A percentile compares a stretch with the other conserved stretches of the same genome.
Conservation (phyloP, 2,888 invertebrate genomes). For the Quadriops clusia region DNA sequence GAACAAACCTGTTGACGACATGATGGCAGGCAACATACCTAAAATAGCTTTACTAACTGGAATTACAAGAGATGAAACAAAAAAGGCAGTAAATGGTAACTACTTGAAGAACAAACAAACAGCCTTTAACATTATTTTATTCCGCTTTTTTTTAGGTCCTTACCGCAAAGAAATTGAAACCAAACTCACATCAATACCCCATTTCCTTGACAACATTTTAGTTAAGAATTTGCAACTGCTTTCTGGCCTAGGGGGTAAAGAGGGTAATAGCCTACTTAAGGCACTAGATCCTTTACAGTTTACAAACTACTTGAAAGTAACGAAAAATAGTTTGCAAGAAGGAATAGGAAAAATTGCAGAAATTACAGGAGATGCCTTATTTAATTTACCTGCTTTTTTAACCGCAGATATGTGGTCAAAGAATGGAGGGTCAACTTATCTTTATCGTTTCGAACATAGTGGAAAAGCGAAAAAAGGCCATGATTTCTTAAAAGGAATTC, state of each 20-base stretch:
- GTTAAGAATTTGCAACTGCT: slow-evolving; percentile 33
- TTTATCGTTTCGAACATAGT: slow-evolving; percentile 65
- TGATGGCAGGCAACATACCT: slow-evolving; percentile 43
- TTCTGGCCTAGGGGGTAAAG: slow-evolving; percentile 24
- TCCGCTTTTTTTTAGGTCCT: slow-evolving; percentile 20
- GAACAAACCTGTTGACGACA: slow-evolving; percentile 48
- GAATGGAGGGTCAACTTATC: slow-evolving; percentile 47
- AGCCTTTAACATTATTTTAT: not conserved
- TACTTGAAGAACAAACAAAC: slow-evolving; percentile 1
- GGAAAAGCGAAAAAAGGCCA: slow-evolving; percentile 51
- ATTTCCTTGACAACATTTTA: slow-evolving; percentile 35
- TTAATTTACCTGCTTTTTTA: slow-evolving; percentile 64
- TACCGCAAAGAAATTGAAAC: slow-evolving; percentile 32
- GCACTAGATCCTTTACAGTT: slow-evolving; percentile 26
- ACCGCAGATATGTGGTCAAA: slow-evolving; percentile 59
- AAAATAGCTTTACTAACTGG: slow-evolving; percentile 60
- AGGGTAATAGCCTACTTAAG: slow-evolving; percentile 3
- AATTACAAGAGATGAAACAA: slow-evolving; percentile 61
- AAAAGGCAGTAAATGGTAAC: slow-evolving; percentile 46
- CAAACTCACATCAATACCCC: slow-evolving; percentile 32
- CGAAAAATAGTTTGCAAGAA: slow-evolving; percentile 30
- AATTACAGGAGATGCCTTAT: slow-evolving; percentile 54
- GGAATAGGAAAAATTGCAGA: slow-evolving; percentile 47
- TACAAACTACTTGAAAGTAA: slow-evolving; percentile 28
- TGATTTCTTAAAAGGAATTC: slow-evolving; percentile 53